Evolutionary conservation across 2,797 vertebrate species (phyloP), one percentile per base, ranked within the genome.

Genomic region (Enteromius viviparus): DNA sequence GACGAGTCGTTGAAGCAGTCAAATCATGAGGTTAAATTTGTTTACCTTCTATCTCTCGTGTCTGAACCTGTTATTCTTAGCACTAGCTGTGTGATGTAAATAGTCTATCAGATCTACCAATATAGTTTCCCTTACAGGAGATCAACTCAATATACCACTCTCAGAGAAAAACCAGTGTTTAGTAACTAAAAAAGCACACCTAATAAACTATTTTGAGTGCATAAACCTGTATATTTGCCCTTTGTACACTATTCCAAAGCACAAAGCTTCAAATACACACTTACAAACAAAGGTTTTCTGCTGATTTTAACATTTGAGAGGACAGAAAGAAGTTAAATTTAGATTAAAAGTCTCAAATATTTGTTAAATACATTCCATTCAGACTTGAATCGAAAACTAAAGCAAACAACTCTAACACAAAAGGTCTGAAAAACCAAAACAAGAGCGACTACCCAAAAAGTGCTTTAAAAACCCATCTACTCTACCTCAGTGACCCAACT

Each of bases 391-490:
- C 0, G 14, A 65, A 45, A 32, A 64, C 6, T 29, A 29, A 65
- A 34, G 11, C 23, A 10, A 32, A 49, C 47, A 49, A 32, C 23
- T 71, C 15, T 32, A 60, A 21, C 23, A 71, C 34, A 53, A 62
- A 84, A 32, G 17, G n/a, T 69, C 19, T 68, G 1, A 76, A 58
- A 64, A 32, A 34, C 1, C 23, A 60, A 81, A 72, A 64, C 80
- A 65, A 21, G 11, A 37, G 55, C 60, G 0, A 8, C 74, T 66
- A 66, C 78, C 74, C 21, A 87, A 81, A 68, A 69, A 62, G 29
- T 55, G n/a, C 47, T 69, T 45, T 6, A 11, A 64, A 29, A 80
- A 80, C 69, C n/a, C 65, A 80, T 49, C 84, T 78, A 86, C 84
- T 62, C 23, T 77, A 74, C 81, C 83, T 86, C 55, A 69, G 40